phyloP scores from a whole-genome alignment of 2,888 invertebrate genomes.

The Lochmaea crataegi region DNA sequence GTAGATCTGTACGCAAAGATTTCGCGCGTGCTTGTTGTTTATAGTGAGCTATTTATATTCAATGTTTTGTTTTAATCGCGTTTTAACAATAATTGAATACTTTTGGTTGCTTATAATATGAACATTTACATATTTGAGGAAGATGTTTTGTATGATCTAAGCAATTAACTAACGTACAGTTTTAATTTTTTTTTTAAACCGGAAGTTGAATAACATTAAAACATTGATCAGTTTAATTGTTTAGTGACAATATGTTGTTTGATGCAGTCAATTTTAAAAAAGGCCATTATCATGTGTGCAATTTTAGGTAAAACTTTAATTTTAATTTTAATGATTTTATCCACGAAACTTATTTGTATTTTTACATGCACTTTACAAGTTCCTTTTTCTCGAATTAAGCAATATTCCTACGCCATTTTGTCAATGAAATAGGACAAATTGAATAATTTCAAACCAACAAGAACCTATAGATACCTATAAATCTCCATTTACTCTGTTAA shows the following conservation, averaged over 20 bases:
- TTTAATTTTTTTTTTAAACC: not conserved
- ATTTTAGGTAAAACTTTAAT: conserved; percentile 3
- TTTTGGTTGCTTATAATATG: not conserved
- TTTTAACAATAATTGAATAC: not conserved
- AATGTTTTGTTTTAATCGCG: not conserved
- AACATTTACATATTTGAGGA: not conserved
- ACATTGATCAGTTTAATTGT: not conserved
- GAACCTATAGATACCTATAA: no score
- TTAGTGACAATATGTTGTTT: conserved; percentile 4
- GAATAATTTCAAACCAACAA: no score
- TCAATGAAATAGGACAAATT: no score
- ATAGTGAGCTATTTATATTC: not conserved
- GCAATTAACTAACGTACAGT: not conserved
- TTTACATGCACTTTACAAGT: no score
- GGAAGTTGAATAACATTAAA: not conserved
- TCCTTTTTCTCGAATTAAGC: no score
- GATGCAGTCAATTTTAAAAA: not conserved
- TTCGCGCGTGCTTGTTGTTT: conserved; percentile 12
- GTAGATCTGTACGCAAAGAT: conserved; percentile 53
- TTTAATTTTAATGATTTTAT: not conserved
- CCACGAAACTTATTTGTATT: not conserved
- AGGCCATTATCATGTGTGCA: not conserved
- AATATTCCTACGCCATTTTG: no score
- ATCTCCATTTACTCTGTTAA: no score
- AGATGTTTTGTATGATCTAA: not conserved